A percentile compares a stretch with the other conserved stretches of the same genome.
Evolutionary conservation across 2,888 invertebrate species (phyloP).

Genomic region (Plemyria rubiginata): DNA sequence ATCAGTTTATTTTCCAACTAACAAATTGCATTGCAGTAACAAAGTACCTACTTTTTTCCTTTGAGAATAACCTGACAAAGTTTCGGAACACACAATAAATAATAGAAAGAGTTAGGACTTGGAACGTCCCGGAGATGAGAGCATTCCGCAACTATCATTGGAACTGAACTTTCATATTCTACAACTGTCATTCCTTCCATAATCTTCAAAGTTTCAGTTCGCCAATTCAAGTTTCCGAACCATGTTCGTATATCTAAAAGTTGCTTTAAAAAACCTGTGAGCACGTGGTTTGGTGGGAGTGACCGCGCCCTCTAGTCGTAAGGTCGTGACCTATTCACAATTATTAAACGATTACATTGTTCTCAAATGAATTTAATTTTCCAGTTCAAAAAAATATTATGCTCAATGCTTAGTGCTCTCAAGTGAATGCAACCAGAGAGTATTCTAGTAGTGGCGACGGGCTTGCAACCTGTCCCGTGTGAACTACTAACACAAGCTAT

Average conservation of each 20-base stretch:
- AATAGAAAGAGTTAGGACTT: slow-evolving; percentile 38
- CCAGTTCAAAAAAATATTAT: too few species aligned
- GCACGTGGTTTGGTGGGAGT: too few species aligned
- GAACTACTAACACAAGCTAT: too few species aligned
- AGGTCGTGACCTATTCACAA: too few species aligned
- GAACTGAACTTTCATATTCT: slow-evolving; percentile 26
- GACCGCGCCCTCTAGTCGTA: background rate
- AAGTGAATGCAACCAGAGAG: too few species aligned
- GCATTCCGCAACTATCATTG: slow-evolving; percentile 30
- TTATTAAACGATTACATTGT: too few species aligned
- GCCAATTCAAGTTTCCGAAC: background rate
- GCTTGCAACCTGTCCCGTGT: too few species aligned
- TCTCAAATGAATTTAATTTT: too few species aligned
- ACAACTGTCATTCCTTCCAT: slow-evolving; percentile 16
- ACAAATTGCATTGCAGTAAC: slow-evolving; percentile 78
- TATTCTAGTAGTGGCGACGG: too few species aligned
- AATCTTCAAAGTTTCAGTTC: slow-evolving; percentile 22
- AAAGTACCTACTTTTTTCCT: slow-evolving; percentile 73
- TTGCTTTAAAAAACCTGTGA: background rate
- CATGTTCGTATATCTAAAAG: slow-evolving; percentile 32
- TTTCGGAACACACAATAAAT: slow-evolving; percentile 57
- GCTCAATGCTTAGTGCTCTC: too few species aligned
- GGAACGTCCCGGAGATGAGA: slow-evolving; percentile 24
- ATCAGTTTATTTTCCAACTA: slow-evolving; percentile 78
- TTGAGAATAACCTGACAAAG: slow-evolving; percentile 68